Evolutionary conservation across 1,140 invertebrate species (phyloP), one percentile per base, ranked within the genome.

Genomic region (Calycopis cecrops): DNA sequence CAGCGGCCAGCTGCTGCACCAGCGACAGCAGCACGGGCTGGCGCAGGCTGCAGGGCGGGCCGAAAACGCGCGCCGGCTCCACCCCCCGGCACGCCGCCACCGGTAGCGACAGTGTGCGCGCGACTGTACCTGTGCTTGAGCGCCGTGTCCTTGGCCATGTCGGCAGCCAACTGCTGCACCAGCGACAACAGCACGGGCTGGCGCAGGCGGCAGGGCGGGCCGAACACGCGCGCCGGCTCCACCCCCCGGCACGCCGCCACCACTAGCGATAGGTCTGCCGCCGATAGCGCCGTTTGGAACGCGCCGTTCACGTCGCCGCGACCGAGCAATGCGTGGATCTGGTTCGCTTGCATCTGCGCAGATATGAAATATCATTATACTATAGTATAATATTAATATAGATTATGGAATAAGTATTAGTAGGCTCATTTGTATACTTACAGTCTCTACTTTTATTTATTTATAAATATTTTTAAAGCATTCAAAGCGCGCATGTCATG

Each of bases 161-260:
- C 96, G 1, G 94, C 93, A 3, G 95, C 94, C 3, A 99, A 90
- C 77, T 99, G 97, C 80, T 98, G 96, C 62, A 98, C 95, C 1
- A 99, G 90, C 0, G 96, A 97, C 21, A 99, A 88, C 50, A 98
- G 89, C 37, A 98, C 95, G 64, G 94, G 94, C 73, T 97, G 96
- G 52, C 93, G 92, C 10, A 96, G 85, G 10, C 92, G 89, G 75
- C 92, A 94, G 1, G 92, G 90, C 49, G 90, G 84, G 8, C 88
- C 88, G 87, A 98, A 98, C 11, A 98, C 92, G 60, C 91, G 89
- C 7, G 91, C 87, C 0, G 93, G 92, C 71, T 96, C 93, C 3
- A 95, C 94, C 58, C 91, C 91, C 59, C 96, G 93, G 77, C 97
- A 97, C 1, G 96, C 92, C 62, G 92, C 92, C 62, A 97, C 91